Evolutionary conservation across 2,888 invertebrate species (phyloP).

Genomic region (Gastracanthus pulcherrimus): DNA sequence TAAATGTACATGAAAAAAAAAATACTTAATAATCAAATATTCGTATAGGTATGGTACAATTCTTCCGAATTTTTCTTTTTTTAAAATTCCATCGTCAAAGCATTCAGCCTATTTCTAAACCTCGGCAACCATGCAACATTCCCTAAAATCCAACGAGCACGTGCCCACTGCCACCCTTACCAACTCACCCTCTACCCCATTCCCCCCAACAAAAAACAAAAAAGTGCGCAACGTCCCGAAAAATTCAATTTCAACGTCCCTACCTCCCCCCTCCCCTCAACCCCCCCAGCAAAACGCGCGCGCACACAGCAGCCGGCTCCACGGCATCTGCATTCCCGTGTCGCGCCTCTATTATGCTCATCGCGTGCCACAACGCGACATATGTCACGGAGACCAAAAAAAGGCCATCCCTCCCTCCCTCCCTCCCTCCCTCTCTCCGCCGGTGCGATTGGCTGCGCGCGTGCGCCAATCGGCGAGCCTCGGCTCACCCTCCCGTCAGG

Average conservation of each 20-base stretch:
- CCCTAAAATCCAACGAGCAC: too few relatives aligned
- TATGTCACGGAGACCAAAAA: constrained; percentile 3
- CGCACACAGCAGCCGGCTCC: neutral
- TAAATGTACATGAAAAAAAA: too few relatives aligned
- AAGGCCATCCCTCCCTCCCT: neutral
- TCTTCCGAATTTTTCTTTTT: too few relatives aligned
- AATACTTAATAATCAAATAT: too few relatives aligned
- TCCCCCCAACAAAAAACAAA: neutral
- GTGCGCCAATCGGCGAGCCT: constrained; percentile 11
- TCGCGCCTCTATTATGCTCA: neutral
- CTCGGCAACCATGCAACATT: too few relatives aligned
- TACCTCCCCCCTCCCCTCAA: neutral
- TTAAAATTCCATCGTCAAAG: too few relatives aligned
- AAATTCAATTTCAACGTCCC: neutral
- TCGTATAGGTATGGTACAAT: too few relatives aligned
- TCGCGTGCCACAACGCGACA: constrained; percentile 13
- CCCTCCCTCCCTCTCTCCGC: neutral
- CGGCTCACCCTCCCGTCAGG: neutral
- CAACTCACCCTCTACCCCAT: too few relatives aligned
- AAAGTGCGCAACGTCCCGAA: constrained; percentile 14
- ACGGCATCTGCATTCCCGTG: neutral
- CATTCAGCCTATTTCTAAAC: too few relatives aligned
- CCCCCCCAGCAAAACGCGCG: too few relatives aligned
- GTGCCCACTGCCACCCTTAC: too few relatives aligned
- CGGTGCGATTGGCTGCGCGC: constrained; percentile 1